Conservation (phyloP, 2,113 vertebrate genomes). For the Indri indri region DNA sequence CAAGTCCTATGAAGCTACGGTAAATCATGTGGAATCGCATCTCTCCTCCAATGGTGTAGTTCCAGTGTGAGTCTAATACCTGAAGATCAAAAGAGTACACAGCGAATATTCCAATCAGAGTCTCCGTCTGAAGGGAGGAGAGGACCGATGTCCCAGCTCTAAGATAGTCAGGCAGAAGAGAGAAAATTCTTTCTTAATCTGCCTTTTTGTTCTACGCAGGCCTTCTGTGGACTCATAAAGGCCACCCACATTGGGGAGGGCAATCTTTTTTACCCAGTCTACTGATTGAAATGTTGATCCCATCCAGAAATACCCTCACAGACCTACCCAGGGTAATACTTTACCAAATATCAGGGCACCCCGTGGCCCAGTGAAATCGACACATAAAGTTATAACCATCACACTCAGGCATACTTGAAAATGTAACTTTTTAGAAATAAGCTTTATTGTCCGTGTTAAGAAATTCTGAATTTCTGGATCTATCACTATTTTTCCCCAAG, state of each 20-base stretch:
- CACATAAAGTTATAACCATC: not conserved
- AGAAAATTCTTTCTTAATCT: not conserved
- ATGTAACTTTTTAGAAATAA: not conserved
- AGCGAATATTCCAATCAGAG: not conserved
- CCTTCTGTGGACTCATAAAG: not conserved
- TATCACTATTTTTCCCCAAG: not conserved
- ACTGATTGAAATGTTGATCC: not conserved
- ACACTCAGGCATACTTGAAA: not conserved
- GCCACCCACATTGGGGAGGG: not conserved
- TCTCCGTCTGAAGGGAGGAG: not conserved
- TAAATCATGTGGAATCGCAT: not conserved
- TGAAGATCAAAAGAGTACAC: not conserved
- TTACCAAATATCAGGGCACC: not conserved
- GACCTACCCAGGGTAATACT: not conserved
- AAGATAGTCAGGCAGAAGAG: not conserved
- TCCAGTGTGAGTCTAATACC: not conserved
- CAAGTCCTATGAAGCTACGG: not conserved
- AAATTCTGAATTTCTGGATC: not conserved
- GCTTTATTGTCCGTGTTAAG: not conserved
- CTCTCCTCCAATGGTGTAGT: not conserved
- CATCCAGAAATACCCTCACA: not conserved
- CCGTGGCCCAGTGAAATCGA: not conserved
- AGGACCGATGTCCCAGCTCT: not conserved
- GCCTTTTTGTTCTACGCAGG: not conserved
- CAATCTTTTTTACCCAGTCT: not conserved